Base-by-base conservation (phyloP, 2,888 invertebrate genomes). In the Escarpia spicata region DNA sequence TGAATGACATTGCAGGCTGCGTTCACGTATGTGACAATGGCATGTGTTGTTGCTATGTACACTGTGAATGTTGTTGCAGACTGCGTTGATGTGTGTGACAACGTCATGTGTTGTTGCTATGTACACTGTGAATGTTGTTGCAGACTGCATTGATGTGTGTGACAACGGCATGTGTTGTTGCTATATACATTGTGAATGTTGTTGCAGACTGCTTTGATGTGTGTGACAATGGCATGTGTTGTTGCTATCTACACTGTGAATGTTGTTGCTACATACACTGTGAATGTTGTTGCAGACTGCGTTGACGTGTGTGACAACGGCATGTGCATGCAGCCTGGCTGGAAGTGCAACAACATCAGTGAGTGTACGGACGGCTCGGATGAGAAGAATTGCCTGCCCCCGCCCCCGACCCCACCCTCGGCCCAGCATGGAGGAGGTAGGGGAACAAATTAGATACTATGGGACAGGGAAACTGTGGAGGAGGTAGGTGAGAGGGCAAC, bases 281-380 rank as follows among this genome's bases (percentile, higher is more conserved):
- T 75, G 52, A 52, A 2, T 52, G 26, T 75, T 44, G 44, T 19
- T 91, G 91, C 91, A 91, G 91, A 43, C 91, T 91, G 91, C 91
- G 26, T 19, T n/a, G 31, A 91, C 15, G 43, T 91, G 91, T 91
- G 91, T n/a, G 91, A 15, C n/a, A 91, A 91, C 91, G 91, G 91
- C 37, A n/a, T 91, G 91, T 91, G 91, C 91, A 43, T 91, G 91
- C 91, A 31, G 91, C 91, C 91, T 6, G 91, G 37, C 43, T 91
- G 91, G 91, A 43, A 44, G 15, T 91, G 91, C 44, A 44, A 91
- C 91, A n/a, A n/a, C 19, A 43, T 91, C 19, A n/a, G n/a, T 26
- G 43, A 91, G 37, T 91, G 91, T 26, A 3, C 26, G 0, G 91
- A 91, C 91, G 37, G n/a, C 19, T 43, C 91, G 15, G 91, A 91